phyloP scores from a whole-genome alignment of 92 coral and sea anemone genomes.

The Pocillopora grandis region DNA sequence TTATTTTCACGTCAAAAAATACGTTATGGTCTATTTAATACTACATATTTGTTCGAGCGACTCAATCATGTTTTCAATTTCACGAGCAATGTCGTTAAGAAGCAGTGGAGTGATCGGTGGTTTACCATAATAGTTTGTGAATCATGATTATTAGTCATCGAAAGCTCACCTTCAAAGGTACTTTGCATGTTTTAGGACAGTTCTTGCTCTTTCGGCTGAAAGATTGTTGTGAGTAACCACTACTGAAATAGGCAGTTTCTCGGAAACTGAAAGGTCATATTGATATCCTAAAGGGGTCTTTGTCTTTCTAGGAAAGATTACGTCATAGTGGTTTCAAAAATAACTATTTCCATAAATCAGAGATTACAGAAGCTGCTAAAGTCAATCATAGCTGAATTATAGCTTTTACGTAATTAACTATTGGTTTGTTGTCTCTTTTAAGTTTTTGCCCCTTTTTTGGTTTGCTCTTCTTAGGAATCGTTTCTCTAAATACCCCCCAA shows the following conservation, averaged over 20 bases:
- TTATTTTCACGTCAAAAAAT: too few relatives aligned
- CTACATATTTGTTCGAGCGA: not conserved
- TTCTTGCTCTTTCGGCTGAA: not conserved
- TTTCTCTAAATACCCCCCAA: not conserved
- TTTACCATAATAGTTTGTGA: not conserved
- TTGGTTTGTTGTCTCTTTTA: not conserved
- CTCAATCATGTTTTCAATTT: not conserved
- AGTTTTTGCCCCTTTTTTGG: not conserved
- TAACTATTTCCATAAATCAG: not conserved
- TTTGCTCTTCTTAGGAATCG: not conserved
- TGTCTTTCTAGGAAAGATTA: not conserved
- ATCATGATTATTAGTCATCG: too few relatives aligned
- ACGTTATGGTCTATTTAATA: too few relatives aligned
- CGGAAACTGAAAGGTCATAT: constrained; percentile 18
- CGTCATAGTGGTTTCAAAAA: not conserved
- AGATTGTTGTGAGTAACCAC: not conserved
- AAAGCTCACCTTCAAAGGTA: not conserved
- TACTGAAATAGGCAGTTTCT: not conserved
- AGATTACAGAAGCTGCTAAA: not conserved
- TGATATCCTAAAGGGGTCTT: not conserved
- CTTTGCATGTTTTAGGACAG: not conserved
- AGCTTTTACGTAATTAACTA: not conserved
- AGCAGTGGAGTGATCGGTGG: too few relatives aligned
- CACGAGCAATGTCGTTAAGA: not conserved
- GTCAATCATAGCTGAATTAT: not conserved